Percentiles rank a stretch among this genome's conserved stretches.
Conservation (phyloP, 1,140 invertebrate species). For the Halictus rubicundus region DNA sequence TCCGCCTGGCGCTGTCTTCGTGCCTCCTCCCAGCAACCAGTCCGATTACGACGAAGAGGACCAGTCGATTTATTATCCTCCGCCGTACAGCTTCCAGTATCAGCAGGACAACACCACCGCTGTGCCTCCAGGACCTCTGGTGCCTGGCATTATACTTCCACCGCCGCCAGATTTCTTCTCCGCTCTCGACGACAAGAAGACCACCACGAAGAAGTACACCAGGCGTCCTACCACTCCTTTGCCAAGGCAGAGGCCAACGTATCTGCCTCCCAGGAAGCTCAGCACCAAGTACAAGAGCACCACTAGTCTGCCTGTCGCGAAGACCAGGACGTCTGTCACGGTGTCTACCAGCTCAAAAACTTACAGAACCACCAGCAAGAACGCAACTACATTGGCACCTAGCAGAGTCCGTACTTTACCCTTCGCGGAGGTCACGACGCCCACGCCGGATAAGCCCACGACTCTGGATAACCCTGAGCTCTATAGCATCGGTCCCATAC, state of each 20-base stretch:
- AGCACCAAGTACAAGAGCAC: conserved; percentile 76
- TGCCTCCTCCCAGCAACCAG: conserved; percentile 86
- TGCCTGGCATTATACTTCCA: conserved; percentile 92
- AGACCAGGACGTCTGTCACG: conserved; percentile 48
- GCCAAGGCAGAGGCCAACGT: conserved; percentile 62
- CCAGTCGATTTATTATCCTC: conserved; percentile 93
- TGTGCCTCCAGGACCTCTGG: conserved; percentile 91
- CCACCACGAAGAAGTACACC: conserved; percentile 68
- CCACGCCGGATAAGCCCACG: conserved; percentile 55
- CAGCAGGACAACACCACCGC: conserved; percentile 87
- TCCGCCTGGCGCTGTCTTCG: conserved; percentile 86
- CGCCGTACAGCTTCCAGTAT: conserved; percentile 93
- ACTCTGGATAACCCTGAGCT: conserved; percentile 58
- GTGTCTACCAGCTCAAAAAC: conserved; percentile 64
- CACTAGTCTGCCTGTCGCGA: conserved; percentile 63
- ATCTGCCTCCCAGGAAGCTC: conserved; percentile 69
- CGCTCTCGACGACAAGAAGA: conserved; percentile 80
- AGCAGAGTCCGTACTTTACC: conserved; percentile 11
- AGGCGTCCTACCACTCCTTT: conserved; percentile 76
- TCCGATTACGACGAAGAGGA: conserved; percentile 92
- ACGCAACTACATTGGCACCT: conserved; percentile 73
- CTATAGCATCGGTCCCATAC: conserved; percentile 58
- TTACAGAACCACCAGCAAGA: conserved; percentile 54
- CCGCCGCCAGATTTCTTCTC: conserved; percentile 93
- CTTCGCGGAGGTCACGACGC: conserved; percentile 63